These are phyloP conservation scores for Nomada hirtipes DNA, from an alignment of 2,888 invertebrate species.

Conservation along the genomic window DNA sequence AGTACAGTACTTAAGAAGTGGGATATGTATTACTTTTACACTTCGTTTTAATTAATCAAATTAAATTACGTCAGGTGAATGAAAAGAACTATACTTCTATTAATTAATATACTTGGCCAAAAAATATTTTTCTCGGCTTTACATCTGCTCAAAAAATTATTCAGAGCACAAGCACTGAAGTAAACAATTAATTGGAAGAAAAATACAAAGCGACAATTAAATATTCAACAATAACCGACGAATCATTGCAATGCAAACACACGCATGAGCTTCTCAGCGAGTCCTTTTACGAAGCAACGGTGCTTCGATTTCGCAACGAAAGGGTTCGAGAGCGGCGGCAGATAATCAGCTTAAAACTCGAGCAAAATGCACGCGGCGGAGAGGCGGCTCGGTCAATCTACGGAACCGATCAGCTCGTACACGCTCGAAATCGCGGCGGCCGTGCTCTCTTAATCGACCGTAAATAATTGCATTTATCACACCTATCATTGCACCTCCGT, in stretches of 20 bases:
- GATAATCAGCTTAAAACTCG: conserved; percentile 83
- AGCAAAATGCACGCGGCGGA: conserved; percentile 71
- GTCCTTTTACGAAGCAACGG: no score
- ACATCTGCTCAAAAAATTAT: no score
- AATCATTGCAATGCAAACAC: background rate
- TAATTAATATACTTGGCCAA: no score
- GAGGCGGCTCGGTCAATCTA: conserved; percentile 72
- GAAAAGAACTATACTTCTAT: no score
- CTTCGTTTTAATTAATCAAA: no score
- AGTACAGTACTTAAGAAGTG: background rate
- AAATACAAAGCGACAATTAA: background rate
- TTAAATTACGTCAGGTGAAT: no score
- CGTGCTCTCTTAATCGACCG: conserved; percentile 83
- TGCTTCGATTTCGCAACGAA: conserved; percentile 71
- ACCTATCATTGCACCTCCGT: conserved; percentile 80
- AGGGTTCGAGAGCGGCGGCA: conserved; percentile 58
- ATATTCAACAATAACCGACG: background rate
- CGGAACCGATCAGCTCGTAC: conserved; percentile 71
- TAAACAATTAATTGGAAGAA: no score
- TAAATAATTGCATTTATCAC: conserved; percentile 84
- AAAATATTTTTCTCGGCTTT: no score
- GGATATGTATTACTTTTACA: background rate
- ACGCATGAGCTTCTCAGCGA: background rate
- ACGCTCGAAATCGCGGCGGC: conserved; percentile 60
- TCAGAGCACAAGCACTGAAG: no score